Conservation (phyloP, 2,113 vertebrate genomes). For the Regulus satrapa region DNA sequence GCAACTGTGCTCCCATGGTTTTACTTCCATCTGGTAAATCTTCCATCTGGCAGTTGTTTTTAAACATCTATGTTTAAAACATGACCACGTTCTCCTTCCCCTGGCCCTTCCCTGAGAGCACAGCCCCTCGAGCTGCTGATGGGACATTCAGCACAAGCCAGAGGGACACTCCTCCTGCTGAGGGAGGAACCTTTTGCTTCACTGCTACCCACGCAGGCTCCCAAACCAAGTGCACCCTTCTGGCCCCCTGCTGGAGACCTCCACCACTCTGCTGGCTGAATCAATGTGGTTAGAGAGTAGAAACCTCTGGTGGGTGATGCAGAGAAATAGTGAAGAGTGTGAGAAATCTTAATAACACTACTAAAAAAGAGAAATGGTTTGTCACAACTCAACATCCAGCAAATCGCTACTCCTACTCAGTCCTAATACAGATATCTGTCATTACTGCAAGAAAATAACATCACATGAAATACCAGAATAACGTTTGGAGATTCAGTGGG, state of each 20-base stretch:
- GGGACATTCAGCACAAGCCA: background rate
- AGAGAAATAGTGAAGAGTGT: background rate
- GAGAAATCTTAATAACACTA: background rate
- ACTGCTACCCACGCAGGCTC: background rate
- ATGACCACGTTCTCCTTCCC: background rate
- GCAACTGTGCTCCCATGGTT: background rate
- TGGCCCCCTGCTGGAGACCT: background rate
- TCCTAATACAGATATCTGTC: background rate
- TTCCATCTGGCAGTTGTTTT: too few species aligned
- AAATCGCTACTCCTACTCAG: background rate
- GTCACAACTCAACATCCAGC: background rate
- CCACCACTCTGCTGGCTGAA: background rate
- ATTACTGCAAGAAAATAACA: background rate
- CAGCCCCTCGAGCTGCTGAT: background rate
- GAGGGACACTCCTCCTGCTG: background rate
- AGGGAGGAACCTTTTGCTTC: background rate
- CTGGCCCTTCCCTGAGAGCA: background rate
- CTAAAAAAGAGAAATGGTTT: background rate
- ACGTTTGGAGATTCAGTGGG: background rate
- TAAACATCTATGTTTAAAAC: background rate
- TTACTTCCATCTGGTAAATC: background rate
- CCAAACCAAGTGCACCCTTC: background rate
- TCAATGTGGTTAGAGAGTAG: background rate
- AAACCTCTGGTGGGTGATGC: background rate
- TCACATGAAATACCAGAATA: background rate